Conservation (phyloP, 2,113 vertebrate genomes). For the Probosciger aterrimus region DNA sequence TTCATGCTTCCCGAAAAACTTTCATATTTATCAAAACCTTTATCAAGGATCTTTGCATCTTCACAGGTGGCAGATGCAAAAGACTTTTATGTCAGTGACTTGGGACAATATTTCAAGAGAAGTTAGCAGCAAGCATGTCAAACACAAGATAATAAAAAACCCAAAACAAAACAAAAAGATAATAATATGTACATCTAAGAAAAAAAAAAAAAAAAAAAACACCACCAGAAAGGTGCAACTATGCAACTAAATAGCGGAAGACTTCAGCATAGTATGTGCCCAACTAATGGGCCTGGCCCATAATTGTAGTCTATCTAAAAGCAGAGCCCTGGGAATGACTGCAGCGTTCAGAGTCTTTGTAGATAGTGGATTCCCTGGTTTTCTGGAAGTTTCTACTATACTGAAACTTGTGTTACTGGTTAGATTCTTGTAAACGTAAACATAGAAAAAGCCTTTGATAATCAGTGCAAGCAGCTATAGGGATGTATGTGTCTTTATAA, state of each 20-base stretch:
- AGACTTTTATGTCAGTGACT: neutral
- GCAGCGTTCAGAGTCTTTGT: neutral
- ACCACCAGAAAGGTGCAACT: neutral
- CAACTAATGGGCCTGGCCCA: accelerated
- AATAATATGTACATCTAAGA: neutral
- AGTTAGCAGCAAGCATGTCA: neutral
- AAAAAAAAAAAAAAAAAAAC: neutral
- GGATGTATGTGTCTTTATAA: neutral
- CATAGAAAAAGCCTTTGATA: neutral
- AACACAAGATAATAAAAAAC: neutral
- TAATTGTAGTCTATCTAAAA: neutral
- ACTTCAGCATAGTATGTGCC: neutral
- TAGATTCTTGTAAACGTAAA: neutral
- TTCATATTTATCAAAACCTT: neutral
- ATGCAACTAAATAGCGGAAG: neutral
- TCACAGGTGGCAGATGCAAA: neutral
- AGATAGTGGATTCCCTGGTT: neutral
- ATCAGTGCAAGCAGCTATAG: neutral
- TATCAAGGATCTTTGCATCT: neutral
- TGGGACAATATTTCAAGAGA: neutral
- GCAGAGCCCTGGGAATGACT: neutral
- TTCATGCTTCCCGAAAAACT: neutral
- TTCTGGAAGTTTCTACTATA: neutral
- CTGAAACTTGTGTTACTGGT: neutral
- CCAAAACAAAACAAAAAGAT: neutral